Percentiles rank a stretch among this genome's conserved stretches.
phyloP scores from a whole-genome alignment of 2,113 vertebrate species.

The Macquaria ambigua region DNA sequence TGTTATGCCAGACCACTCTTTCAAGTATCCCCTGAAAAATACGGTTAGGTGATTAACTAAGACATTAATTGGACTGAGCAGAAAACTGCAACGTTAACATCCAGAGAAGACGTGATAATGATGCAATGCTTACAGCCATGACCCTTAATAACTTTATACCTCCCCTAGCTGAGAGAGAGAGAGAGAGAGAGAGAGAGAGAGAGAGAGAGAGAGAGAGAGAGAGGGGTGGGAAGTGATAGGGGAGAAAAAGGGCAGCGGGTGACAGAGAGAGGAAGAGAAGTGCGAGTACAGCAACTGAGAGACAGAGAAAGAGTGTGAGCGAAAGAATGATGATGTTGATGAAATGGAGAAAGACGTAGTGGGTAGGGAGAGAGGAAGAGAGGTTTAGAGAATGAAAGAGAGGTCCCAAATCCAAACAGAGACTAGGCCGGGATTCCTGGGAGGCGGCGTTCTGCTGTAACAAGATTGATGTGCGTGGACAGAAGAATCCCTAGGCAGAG shows the following conservation, averaged over 20 bases:
- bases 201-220: no score
- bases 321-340: conserved; percentile 23
- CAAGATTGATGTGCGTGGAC: conserved; percentile 77
- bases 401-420: conserved; percentile 41
- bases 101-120: conserved; percentile 55
- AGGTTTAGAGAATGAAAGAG: conserved; percentile 31
- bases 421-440: conserved; percentile 61
- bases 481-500: conserved; percentile 63
- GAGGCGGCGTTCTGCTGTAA: conserved; percentile 64
- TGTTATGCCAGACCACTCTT: conserved; percentile 32
- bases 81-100: conserved; percentile 51
- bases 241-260: conserved; percentile 1
- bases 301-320: not conserved
- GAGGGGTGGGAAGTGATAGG: conserved; percentile 5
- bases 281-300: not conserved
- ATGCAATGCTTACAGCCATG: conserved; percentile 43
- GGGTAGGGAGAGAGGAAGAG: not conserved
- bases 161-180: conserved; percentile 33
- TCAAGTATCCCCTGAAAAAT: conserved; percentile 40
- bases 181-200: not conserved
- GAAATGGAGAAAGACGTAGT: conserved; percentile 7
- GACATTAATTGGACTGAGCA: conserved; percentile 58
- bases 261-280: not conserved
- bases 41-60: conserved; percentile 52
- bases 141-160: conserved; percentile 53